phyloP scores from a whole-genome alignment of 1,140 invertebrate genomes.

The Drosophila kanapiae region DNA sequence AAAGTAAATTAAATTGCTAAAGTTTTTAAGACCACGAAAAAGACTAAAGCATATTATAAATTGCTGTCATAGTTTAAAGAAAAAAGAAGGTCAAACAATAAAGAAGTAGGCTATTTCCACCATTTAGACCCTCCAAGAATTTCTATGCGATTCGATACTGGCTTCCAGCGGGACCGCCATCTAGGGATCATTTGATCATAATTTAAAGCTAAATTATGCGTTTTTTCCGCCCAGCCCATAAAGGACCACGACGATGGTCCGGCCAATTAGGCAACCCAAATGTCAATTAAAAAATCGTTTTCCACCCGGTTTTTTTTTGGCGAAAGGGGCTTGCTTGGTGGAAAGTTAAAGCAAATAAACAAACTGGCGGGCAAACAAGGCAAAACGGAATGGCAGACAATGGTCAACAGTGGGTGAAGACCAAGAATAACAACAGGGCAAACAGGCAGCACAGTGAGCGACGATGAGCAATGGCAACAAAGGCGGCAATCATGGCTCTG shows the following conservation, averaged over 20 bases:
- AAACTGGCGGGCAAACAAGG: conserved; percentile 45
- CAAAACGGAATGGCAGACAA: conserved; percentile 56
- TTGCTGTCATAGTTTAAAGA: not conserved
- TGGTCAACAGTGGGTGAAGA: conserved; percentile 51
- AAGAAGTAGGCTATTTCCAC: not conserved
- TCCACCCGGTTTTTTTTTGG: conserved; percentile 18
- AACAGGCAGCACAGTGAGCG: conserved; percentile 15
- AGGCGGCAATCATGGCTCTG: conserved; percentile 34
- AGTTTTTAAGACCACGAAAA: not conserved
- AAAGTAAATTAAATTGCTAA: not conserved
- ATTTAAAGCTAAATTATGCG: conserved; percentile 52
- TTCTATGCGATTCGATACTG: not conserved
- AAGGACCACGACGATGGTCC: conserved; percentile 21
- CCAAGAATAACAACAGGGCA: conserved; percentile 42
- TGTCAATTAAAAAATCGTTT: conserved; percentile 60
- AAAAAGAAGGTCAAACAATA: not conserved
- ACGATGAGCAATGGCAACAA: conserved; percentile 27
- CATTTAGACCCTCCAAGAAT: not conserved
- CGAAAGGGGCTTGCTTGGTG: conserved; percentile 56
- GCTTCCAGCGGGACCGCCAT: not conserved
- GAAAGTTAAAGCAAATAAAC: conserved; percentile 65
- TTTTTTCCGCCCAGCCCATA: conserved; percentile 5
- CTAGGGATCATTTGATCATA: conserved; percentile 20
- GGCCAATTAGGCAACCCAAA: conserved; percentile 66
- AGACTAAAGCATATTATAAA: not conserved